Percentiles rank a stretch among this genome's conserved stretches.
Evolutionary conservation across 2,797 vertebrate species (phyloP).

Genomic region (Pampus argenteus): DNA sequence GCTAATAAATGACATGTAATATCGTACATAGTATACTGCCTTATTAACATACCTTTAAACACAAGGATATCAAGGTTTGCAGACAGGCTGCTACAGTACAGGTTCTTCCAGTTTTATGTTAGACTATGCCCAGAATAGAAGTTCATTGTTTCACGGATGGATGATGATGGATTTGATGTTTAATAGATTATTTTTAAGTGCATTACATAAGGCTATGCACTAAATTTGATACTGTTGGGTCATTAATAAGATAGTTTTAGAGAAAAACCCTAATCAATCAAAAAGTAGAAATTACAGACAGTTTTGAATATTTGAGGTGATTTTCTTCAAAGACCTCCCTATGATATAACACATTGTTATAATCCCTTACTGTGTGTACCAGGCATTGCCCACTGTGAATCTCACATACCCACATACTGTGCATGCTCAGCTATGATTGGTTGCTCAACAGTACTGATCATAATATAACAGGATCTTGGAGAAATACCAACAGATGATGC

Average conservation of each 20-base stretch:
- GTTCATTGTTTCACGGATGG: background rate
- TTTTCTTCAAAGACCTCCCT: too few species aligned
- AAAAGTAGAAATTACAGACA: background rate
- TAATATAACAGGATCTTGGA: background rate
- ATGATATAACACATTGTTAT: background rate
- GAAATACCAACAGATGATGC: slow-evolving; percentile 3
- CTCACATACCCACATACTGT: background rate
- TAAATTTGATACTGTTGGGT: background rate
- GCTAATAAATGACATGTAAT: background rate
- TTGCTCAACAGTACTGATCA: background rate
- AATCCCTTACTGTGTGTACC: background rate
- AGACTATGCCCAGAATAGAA: background rate
- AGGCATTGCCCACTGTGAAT: background rate
- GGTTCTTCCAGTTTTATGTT: too few species aligned
- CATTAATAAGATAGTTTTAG: background rate
- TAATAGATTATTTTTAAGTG: background rate
- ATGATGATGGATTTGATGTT: too few species aligned
- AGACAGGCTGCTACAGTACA: too few species aligned
- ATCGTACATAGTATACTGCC: too few species aligned
- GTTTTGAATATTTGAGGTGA: too few species aligned
- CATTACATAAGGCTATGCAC: background rate
- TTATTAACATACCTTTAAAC: background rate
- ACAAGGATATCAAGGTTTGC: background rate
- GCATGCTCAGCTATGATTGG: too few species aligned
- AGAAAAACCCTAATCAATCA: background rate